Conservation (phyloP, 2,888 invertebrate species). For the Drosophila atripex region DNA sequence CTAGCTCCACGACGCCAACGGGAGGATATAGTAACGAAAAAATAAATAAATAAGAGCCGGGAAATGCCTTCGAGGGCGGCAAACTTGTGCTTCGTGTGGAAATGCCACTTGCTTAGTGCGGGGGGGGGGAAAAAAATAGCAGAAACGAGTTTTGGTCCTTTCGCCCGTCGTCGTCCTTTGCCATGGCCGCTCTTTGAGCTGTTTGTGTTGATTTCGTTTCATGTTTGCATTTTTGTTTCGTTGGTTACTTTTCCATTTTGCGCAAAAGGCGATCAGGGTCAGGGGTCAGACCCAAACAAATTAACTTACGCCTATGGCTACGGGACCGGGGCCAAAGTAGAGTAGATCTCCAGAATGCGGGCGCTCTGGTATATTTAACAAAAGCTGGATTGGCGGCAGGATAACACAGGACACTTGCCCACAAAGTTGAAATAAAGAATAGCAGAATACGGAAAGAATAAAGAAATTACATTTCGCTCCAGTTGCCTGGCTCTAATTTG, state of each 20-base stretch:
- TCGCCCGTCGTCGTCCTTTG: conserved; percentile 2
- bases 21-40: background rate
- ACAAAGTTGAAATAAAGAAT: background rate
- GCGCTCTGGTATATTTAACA: background rate
- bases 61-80: conserved; percentile 2
- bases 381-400: background rate
- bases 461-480: conserved; percentile 27
- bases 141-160: conserved; percentile 3
- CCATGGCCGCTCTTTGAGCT: conserved; percentile 5
- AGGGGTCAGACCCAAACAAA: conserved; percentile 52
- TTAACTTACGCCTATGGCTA: conserved; percentile 57
- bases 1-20: background rate
- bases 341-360: conserved; percentile 16
- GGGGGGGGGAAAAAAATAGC: background rate
- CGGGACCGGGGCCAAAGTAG: background rate
- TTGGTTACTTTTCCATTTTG: conserved; percentile 20
- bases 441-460: background rate
- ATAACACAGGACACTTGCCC: conserved; percentile 5
- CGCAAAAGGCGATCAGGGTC: conserved; percentile 26
- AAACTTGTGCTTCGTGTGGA: conserved; percentile 18
- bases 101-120: conserved; percentile 6
- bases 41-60: background rate
- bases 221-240: conserved; percentile 39
- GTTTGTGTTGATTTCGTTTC: conserved; percentile 59
- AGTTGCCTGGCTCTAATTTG: conserved; percentile 15